Evolutionary conservation across 1,140 invertebrate genomes (phyloP).

Genomic region (Gryllus bimaculatus): DNA sequence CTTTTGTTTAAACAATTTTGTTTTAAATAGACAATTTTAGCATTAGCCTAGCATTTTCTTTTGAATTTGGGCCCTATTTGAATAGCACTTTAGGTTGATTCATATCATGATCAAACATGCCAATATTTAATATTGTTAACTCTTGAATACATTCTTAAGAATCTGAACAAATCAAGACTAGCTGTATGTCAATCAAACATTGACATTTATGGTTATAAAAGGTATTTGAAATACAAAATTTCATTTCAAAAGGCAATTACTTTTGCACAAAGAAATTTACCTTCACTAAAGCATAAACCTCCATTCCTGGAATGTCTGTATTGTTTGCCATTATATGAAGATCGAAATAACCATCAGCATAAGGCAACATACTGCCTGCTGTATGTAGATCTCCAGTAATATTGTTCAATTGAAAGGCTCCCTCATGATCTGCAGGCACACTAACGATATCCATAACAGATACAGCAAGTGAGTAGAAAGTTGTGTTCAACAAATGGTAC

Average conservation of each 20-base stretch:
- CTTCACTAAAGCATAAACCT: constrained; percentile 44
- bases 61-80: no score
- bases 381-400: constrained; percentile 58
- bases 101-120: no score
- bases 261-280: constrained; percentile 26
- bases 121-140: no score
- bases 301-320: constrained; percentile 36
- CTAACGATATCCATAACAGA: constrained; percentile 40
- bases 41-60: no score
- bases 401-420: constrained; percentile 47
- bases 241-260: background rate
- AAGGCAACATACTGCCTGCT: constrained; percentile 54
- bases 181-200: background rate
- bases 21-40: no score
- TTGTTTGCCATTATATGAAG: constrained; percentile 56
- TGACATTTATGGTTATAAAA: background rate
- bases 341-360: constrained; percentile 59
- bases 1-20: no score
- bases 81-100: no score
- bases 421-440: constrained; percentile 32
- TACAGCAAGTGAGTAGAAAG: constrained; percentile 47
- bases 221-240: background rate
- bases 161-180: no score
- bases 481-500: constrained; percentile 52
- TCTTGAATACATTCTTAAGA: no score